Evolutionary conservation across 2,797 vertebrate genomes (phyloP), one percentile per base, ranked within the genome.

Genomic region (Pipistrellus pygmaeus): DNA sequence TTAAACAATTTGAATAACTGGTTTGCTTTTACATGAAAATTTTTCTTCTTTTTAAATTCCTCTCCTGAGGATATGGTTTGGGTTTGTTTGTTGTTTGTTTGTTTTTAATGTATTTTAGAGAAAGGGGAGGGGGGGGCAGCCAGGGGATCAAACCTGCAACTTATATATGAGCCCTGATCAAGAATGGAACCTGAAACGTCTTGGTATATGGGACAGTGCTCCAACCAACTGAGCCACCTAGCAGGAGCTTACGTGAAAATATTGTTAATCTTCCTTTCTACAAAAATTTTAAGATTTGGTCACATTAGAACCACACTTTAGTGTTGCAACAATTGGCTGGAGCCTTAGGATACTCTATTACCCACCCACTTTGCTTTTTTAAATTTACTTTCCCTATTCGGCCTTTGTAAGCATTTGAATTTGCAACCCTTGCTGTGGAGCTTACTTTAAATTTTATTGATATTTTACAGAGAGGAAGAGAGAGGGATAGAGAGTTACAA

Each of bases 1-100:
- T 88, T 66, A 66, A 73, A 88, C n/a, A 68, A 88, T 78, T 92
- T 80, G 38, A 48, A 55, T 77, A 68, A 66, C 66, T 66, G 38
- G 15, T 66, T 44, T 77, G 35, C 69, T 77, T 95, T 84, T 92
- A 77, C 8, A 38, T 51, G 17, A 32, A 88, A 92, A 85, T 78
- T 20, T 68, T 85, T 66, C 7, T 66, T 66, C 8, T 66, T 66
- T 66, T 60, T 60, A 60, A 66, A 66, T 66, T n/a, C 64, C 17
- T n/a, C 17, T 64, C 64, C 64, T n/a, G 62, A 66, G 64, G 64
- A 66, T 32, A 32, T 66, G 15, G 25, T 27, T 27, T 60, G 25
- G 25, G 57, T 66, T 18, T 66, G n/a, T 66, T 13, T 64, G 11
- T 30, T 66, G n/a, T 66, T 13, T 64, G 11, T 30, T n/a, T 66